Evolutionary conservation across 2,113 vertebrate genomes (phyloP), one percentile per base, ranked within the genome.

Genomic region (Sebastes fasciatus): DNA sequence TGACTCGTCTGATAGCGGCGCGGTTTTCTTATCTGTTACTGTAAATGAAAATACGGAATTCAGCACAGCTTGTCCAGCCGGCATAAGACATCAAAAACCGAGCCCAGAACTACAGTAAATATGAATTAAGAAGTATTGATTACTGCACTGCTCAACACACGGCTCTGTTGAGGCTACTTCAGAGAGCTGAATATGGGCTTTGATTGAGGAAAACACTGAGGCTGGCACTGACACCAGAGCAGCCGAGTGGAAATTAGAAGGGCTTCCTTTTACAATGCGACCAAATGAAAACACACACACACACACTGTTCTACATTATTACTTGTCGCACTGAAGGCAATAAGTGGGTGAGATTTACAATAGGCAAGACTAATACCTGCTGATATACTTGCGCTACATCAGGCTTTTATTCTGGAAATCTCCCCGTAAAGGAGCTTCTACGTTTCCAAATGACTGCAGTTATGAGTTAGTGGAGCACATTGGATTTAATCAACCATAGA

Each of bases 261-360:
- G 4, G 64, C 34, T 69, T 12, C 45, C 52, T 34, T 81, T 77
- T 74, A 66, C 13, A 16, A 40, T n/a, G 51, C 8, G 4, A 66
- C 61, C 69, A 42, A 78, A 89, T 80, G n/a, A 80, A 85, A 87
- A 76, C 2, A 80, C 54, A 48, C 51, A 54, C 58, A 34, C 26
- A 34, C 34, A 57, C 45, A 26, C 34, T 46, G 74, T 69, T 62
- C 26, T 6, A 45, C 46, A 5, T 79, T 88, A 85, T 77, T 72
- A 64, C 84, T 82, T 76, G 46, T 77, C 57, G 23, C 34, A 12
- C 17, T 11, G 72, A 75, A 34, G 58, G 84, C 72, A 85, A 79
- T 85, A 77, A 88, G 67, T 64, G 60, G 74, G 42, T 43, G 76
- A 86, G 69, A 85, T 83, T 84, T 80, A 85, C 69, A 87, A 83